Evolutionary conservation across 2,113 vertebrate species (phyloP).

Genomic region (Eulemur rufifrons): DNA sequence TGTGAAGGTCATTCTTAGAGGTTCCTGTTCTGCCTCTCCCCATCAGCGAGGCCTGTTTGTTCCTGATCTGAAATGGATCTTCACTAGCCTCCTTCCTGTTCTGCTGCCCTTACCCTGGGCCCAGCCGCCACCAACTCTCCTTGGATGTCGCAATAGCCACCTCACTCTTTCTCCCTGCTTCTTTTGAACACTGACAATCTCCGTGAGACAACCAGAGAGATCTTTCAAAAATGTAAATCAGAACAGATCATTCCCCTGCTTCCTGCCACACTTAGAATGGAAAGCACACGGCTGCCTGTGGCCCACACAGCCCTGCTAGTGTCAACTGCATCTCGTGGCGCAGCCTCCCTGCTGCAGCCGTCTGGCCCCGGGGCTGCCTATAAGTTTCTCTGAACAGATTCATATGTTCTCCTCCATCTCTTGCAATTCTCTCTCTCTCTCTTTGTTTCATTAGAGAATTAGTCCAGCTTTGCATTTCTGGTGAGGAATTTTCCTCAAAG

Average conservation of each 20-base stretch:
- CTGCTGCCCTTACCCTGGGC: not conserved
- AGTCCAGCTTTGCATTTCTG: not conserved
- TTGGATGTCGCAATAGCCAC: not conserved
- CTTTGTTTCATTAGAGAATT: not conserved
- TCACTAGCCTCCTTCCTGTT: not conserved
- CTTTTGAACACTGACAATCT: not conserved
- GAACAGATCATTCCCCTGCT: not conserved
- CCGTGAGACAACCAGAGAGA: not conserved
- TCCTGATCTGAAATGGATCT: not conserved
- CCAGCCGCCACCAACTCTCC: not conserved
- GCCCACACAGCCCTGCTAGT: not conserved
- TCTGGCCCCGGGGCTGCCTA: not conserved
- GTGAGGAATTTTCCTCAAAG: not conserved
- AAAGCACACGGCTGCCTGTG: accelerated
- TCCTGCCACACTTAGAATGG: not conserved
- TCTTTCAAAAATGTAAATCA: not conserved
- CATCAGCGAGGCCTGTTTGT: not conserved
- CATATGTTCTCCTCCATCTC: not conserved
- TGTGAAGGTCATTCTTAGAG: not conserved
- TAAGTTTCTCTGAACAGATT: not conserved
- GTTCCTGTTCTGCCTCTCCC: not conserved
- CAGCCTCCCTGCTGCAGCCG: accelerated
- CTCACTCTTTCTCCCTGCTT: not conserved
- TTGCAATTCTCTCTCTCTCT: not conserved
- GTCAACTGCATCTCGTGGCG: accelerated